phyloP scores from a whole-genome alignment of 2,113 vertebrate genomes.

The Platichthys stellatus region DNA sequence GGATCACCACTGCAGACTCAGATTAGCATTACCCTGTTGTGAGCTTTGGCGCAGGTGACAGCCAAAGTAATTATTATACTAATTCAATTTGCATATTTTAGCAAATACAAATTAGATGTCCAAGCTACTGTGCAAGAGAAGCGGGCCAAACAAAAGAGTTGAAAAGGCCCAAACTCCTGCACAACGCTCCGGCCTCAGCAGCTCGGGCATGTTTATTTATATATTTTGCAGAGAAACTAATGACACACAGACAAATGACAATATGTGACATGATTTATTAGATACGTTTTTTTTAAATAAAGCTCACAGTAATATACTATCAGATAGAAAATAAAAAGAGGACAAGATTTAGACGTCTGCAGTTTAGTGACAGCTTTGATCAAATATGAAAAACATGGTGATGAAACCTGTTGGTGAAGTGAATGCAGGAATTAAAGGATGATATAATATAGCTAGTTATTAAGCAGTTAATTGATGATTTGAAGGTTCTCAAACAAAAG shows the following conservation, averaged over 20 bases:
- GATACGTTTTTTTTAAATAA: conserved; percentile 12
- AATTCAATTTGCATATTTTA: conserved; percentile 74
- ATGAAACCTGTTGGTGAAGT: neutral
- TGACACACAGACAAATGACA: neutral
- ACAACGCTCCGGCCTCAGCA: conserved; percentile 1
- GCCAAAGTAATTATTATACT: conserved; percentile 71
- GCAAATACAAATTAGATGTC: conserved; percentile 61
- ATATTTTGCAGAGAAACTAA: conserved; percentile 13
- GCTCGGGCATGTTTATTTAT: neutral
- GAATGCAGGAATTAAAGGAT: neutral
- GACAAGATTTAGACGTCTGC: neutral
- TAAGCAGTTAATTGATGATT: neutral
- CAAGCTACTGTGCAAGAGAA: conserved; percentile 25
- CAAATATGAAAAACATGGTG: neutral
- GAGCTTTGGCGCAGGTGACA: conserved; percentile 67
- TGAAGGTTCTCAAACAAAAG: too few relatives aligned
- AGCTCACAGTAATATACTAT: neutral
- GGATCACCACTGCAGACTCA: conserved; percentile 54
- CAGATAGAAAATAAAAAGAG: conserved; percentile 15
- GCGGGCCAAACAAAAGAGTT: conserved; percentile 25
- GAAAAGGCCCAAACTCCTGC: conserved; percentile 46
- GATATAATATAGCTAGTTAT: neutral
- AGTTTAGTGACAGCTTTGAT: neutral
- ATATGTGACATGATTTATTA: conserved; percentile 2
- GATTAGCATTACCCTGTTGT: conserved; percentile 68